Percentiles rank a stretch among this genome's conserved stretches.
Conservation (phyloP, 2,888 invertebrate genomes). For the Yponomeuta cagnagella region DNA sequence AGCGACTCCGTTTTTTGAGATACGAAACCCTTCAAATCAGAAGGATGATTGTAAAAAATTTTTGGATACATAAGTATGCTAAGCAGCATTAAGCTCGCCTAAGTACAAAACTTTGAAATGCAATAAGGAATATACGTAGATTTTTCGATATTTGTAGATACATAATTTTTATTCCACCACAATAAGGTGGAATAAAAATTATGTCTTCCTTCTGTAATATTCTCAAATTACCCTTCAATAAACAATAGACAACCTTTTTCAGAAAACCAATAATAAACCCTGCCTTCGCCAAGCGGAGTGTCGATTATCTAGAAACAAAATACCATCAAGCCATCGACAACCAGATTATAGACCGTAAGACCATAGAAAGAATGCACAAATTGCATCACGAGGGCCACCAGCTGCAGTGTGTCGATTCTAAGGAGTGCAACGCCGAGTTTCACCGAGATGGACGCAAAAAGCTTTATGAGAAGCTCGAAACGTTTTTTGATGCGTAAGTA, state of each 20-base stretch:
- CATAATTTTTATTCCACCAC: too few species aligned
- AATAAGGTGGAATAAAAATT: too few species aligned
- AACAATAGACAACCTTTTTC: slow-evolving; percentile 22
- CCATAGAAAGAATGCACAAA: slow-evolving; percentile 50
- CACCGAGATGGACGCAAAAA: slow-evolving; percentile 78
- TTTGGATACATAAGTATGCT: too few species aligned
- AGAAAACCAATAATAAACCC: slow-evolving; percentile 62
- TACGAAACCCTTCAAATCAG: too few species aligned
- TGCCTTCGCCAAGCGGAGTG: slow-evolving; percentile 65
- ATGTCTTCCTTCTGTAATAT: too few species aligned
- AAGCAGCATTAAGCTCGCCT: too few species aligned
- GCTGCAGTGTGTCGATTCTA: slow-evolving; percentile 36
- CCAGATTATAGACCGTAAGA: slow-evolving; percentile 22
- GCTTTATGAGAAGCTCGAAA: slow-evolving; percentile 78
- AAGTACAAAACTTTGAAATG: too few species aligned
- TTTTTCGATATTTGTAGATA: too few species aligned
- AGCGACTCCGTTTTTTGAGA: too few species aligned
- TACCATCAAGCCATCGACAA: slow-evolving; percentile 10
- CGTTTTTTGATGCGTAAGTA: slow-evolving; percentile 78
- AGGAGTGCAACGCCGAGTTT: slow-evolving; percentile 53
- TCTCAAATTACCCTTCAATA: too few species aligned
- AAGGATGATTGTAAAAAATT: too few species aligned
- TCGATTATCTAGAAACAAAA: slow-evolving; percentile 28
- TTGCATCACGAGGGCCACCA: slow-evolving; percentile 37
- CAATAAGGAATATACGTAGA: too few species aligned